phyloP scores from a whole-genome alignment of 2,888 invertebrate species.

The Drosophila mulleri region DNA sequence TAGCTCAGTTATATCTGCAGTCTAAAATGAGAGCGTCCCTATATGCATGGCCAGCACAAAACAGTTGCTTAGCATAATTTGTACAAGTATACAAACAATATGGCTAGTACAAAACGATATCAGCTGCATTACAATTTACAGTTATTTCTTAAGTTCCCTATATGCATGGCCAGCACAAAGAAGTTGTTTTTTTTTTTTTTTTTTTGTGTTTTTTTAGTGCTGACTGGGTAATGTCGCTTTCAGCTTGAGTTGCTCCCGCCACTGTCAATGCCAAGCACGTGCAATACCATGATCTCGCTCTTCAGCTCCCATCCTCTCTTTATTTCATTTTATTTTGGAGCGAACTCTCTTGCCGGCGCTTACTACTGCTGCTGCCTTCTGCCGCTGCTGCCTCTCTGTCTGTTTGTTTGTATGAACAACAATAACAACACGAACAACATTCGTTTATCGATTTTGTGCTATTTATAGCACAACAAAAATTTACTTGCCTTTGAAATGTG shows the following conservation, averaged over 20 bases:
- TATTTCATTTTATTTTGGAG: slow-evolving; percentile 27
- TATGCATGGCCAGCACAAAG: slow-evolving; percentile 2
- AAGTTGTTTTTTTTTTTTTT: slow-evolving; percentile 18
- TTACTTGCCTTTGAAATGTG: slow-evolving; percentile 79
- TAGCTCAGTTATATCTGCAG: too few species aligned
- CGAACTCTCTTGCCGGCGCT: slow-evolving; percentile 39
- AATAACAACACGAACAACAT: slow-evolving; percentile 65
- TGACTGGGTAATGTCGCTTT: slow-evolving; percentile 28
- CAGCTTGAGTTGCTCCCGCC: slow-evolving; percentile 28
- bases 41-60: not conserved
- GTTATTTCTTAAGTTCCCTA: not conserved
- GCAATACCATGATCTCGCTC: slow-evolving; percentile 46
- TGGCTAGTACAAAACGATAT: too few species aligned
- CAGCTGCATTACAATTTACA: too few species aligned
- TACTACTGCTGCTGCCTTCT: slow-evolving; percentile 6
- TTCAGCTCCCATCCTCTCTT: slow-evolving; percentile 13
- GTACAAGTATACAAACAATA: not conserved
- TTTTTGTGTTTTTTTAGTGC: slow-evolving; percentile 15
- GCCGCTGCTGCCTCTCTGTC: slow-evolving; percentile 33
- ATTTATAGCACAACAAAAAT: slow-evolving; percentile 79
- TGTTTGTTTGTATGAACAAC: slow-evolving; percentile 60
- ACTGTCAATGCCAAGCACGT: slow-evolving; percentile 72
- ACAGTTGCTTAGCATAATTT: not conserved
- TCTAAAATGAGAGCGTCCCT: not conserved
- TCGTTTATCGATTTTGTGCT: slow-evolving; percentile 83